A percentile compares a stretch with the other conserved stretches of the same genome.
These are phyloP conservation scores for Canis aureus DNA, from an alignment of 2,113 vertebrate species.

Conservation along the genomic window DNA sequence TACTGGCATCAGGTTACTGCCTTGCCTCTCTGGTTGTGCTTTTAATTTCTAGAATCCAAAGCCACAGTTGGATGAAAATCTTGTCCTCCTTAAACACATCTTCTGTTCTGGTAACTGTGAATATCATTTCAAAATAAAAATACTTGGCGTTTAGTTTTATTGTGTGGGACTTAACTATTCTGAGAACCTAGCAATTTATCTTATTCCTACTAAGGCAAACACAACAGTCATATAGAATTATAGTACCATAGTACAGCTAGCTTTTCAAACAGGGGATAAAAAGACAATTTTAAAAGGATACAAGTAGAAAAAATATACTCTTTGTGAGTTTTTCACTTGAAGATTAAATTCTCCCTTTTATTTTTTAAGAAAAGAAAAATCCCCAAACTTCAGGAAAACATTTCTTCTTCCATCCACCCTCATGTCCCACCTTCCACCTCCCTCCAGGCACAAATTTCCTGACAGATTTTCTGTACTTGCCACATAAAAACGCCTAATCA, in stretches of 20 bases:
- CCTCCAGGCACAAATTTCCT: conserved; percentile 4
- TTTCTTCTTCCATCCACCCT: neutral
- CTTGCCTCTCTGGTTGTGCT: neutral
- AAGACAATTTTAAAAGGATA: conserved; percentile 39
- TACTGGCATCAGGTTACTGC: neutral
- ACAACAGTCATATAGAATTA: neutral
- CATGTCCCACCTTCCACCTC: neutral
- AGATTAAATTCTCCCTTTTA: neutral
- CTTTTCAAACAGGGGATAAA: conserved; percentile 2
- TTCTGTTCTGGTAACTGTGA: neutral
- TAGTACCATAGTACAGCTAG: neutral
- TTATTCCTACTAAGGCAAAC: neutral
- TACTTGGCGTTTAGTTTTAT: neutral
- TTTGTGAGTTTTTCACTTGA: conserved; percentile 34
- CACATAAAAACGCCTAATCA: conserved; percentile 54
- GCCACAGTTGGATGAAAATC: neutral
- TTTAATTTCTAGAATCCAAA: neutral
- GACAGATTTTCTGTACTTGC: conserved; percentile 18
- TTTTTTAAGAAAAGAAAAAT: conserved; percentile 34
- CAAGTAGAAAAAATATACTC: neutral
- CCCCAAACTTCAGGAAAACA: conserved; percentile 1
- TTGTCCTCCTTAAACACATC: neutral
- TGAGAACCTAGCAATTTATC: neutral
- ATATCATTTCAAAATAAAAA: conserved; percentile 12
- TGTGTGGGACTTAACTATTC: neutral